Evolutionary conservation across 2,888 invertebrate species (phyloP), one percentile per base, ranked within the genome.

Genomic region (Cyclophora punctaria): DNA sequence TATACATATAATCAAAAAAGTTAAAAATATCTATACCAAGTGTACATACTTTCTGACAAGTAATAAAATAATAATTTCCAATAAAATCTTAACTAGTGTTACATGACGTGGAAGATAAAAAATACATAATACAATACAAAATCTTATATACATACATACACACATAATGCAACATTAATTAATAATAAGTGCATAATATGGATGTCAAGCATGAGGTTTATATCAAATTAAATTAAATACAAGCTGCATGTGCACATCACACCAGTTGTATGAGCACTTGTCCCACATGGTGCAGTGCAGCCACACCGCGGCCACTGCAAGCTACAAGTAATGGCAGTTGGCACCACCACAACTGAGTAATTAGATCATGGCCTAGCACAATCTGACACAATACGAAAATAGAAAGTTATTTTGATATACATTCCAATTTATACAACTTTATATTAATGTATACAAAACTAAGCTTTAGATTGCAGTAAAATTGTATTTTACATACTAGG

Each of bases 401-500:
- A 64, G 60, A 63, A 48, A 60, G 55, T 45, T 56, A 58, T 57
- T 54, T 62, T 45, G 53, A 56, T 58, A 59, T 51, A 51, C 49
- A 47, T 48, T 60, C 49, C 52, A 62, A 60, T 60, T 53, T 51
- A 48, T 51, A 37, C 37, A 37, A 37, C 37, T 37, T 34, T 33
- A 44, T 42, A 60, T 53, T 49, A 48, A 46, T 42, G 45, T 48
- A 52, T 49, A 59, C 57, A 57, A 59, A 51, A 52, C 46, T 50
- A 54, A 48, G 44, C 50, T 58, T 46, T 54, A 65, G 54, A 60
- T 57, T 53, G 53, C 55, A 62, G 70, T 71, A 71, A 73, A 75
- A 71, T 71, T 55, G 63, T 58, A 71, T 69, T 71, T 71, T 69
- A 73, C 69, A 66, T 46, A 59, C 54, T 60, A 63, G 52, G 60